Evolutionary conservation across 1,140 invertebrate genomes (phyloP).

Genomic region (Archegozetes longisetosus): DNA sequence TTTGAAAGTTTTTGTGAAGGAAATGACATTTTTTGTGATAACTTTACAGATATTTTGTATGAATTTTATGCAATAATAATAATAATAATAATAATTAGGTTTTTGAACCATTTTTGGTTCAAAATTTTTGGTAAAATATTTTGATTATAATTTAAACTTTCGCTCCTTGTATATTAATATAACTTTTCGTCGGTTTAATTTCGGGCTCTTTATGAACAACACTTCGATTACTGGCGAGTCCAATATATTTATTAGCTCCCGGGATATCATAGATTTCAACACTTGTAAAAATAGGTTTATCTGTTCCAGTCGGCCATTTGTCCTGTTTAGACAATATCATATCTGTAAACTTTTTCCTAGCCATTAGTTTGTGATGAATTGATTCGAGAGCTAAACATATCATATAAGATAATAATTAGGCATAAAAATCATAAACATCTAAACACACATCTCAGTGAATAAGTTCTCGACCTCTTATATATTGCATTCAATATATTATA

Average conservation of each 20-base stretch:
- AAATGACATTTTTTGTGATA: too few relatives aligned
- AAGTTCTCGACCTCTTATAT: too few relatives aligned
- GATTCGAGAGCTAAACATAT: not conserved
- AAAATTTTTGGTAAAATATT: too few relatives aligned
- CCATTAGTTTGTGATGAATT: not conserved
- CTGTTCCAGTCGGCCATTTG: not conserved
- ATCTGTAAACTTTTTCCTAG: not conserved
- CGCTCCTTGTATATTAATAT: too few relatives aligned
- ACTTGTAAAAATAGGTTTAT: not conserved
- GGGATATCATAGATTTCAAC: slow-evolving; percentile 7
- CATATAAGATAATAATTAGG: not conserved
- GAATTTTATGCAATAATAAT: too few relatives aligned
- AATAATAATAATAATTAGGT: too few relatives aligned
- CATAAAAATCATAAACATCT: not conserved
- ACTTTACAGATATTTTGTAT: too few relatives aligned
- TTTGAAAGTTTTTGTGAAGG: too few relatives aligned
- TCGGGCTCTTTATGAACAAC: not conserved
- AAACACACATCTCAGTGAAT: too few relatives aligned
- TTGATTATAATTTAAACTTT: too few relatives aligned
- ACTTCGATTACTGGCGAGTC: not conserved
- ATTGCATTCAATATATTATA: too few relatives aligned
- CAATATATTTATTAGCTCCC: slow-evolving; percentile 8
- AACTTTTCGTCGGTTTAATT: not conserved
- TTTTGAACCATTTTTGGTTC: too few relatives aligned
- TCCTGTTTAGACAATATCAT: not conserved